Evolutionary conservation across 2,797 vertebrate species (phyloP).

Genomic region (Octomys mimax): DNA sequence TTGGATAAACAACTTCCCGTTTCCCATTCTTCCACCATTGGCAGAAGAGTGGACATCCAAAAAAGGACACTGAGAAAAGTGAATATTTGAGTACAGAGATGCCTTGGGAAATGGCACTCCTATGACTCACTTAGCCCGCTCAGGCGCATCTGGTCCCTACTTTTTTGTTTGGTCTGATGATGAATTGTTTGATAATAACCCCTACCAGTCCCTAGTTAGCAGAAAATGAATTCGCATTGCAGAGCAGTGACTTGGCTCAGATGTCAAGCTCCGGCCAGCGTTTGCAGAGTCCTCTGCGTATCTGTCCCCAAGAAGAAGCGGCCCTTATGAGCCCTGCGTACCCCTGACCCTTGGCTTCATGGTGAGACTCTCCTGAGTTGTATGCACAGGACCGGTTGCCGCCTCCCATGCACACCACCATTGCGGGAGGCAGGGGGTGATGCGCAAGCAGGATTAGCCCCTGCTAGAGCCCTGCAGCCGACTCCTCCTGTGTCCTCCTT

Average conservation of each 20-base stretch:
- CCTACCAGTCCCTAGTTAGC: not conserved
- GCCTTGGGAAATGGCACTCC: not conserved
- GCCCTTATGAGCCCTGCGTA: not conserved
- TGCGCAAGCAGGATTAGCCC: not conserved
- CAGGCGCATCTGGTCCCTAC: not conserved
- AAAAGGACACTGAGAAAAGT: not conserved
- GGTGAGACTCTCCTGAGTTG: not conserved
- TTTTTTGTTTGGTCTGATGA: slow-evolving; percentile 16
- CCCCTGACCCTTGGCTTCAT: not conserved
- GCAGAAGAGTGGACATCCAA: not conserved
- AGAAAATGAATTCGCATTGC: not conserved
- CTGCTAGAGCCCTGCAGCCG: not conserved
- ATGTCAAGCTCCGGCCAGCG: not conserved
- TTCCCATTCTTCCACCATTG: not conserved
- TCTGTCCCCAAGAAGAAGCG: not conserved
- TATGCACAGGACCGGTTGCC: not conserved
- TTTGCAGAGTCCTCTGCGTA: not conserved
- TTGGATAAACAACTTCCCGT: not conserved
- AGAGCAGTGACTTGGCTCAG: not conserved
- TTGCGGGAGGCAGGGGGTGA: not conserved
- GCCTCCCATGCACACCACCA: not conserved
- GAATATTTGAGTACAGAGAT: not conserved
- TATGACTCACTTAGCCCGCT: not conserved
- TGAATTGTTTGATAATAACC: not conserved
- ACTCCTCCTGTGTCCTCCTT: not conserved